These are phyloP conservation scores for Drosophila antonietae DNA, from an alignment of 2,888 invertebrate species.

Conservation along the genomic window DNA sequence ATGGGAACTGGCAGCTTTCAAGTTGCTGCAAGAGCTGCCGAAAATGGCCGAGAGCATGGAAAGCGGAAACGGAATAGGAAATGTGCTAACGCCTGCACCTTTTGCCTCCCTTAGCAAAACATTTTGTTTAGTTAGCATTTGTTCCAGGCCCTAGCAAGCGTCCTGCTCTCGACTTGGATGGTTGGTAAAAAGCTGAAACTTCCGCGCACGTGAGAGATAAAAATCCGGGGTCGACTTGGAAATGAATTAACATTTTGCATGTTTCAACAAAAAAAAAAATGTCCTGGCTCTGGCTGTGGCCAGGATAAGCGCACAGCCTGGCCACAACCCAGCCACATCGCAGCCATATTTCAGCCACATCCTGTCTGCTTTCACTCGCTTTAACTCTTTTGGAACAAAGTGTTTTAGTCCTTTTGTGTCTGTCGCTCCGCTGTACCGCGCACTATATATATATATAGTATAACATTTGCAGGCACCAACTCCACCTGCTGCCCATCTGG, in stretches of 20 bases:
- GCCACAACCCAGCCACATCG: constrained; percentile 30
- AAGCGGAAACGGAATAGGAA: constrained; percentile 71
- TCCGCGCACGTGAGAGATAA: constrained; percentile 63
- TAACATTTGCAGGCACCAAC: constrained; percentile 62
- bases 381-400: constrained; percentile 42
- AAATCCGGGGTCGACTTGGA: constrained; percentile 65
- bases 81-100: constrained; percentile 59
- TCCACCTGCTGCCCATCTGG: constrained; percentile 24
- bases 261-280: constrained; percentile 52
- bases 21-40: constrained; percentile 25
- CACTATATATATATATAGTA: constrained; percentile 29
- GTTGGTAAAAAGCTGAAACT: constrained; percentile 14
- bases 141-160: neutral
- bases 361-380: constrained; percentile 38
- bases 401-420: constrained; percentile 40
- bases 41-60: constrained; percentile 25
- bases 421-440: constrained; percentile 16
- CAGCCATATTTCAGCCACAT: constrained; percentile 19
- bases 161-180: neutral
- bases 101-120: constrained; percentile 32
- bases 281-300: constrained; percentile 23
- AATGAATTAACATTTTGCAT: constrained; percentile 79
- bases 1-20: constrained; percentile 36
- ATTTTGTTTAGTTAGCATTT: constrained; percentile 59
- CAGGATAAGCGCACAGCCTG: constrained; percentile 52